Percentiles rank a stretch among this genome's conserved stretches.
Evolutionary conservation across 2,113 vertebrate species (phyloP).

Genomic region (Hippocampus barbouri): DNA sequence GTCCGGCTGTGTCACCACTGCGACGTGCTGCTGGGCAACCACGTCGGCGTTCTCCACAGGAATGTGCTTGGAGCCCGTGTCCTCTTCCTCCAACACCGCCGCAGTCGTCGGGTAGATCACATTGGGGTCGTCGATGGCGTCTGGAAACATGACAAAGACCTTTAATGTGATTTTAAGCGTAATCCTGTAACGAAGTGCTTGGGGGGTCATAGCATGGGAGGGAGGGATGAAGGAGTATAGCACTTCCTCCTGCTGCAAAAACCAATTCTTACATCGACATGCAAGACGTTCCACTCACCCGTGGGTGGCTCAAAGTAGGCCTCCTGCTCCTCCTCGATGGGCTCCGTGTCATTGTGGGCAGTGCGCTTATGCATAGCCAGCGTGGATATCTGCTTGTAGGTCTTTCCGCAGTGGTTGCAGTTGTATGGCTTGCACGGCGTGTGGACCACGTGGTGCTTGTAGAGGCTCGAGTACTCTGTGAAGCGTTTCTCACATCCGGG

Average conservation of each 20-base stretch:
- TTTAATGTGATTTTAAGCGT: background rate
- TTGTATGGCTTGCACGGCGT: constrained; percentile 98
- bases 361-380: constrained; percentile 98
- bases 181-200: background rate
- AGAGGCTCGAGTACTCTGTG: constrained; percentile 98
- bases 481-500: constrained; percentile 98
- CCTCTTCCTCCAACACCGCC: constrained; percentile 79
- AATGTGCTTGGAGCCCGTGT: constrained; percentile 84
- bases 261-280: background rate
- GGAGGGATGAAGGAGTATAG: background rate
- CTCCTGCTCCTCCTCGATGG: constrained; percentile 96
- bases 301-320: constrained; percentile 92
- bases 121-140: constrained; percentile 85
- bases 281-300: constrained; percentile 68
- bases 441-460: constrained; percentile 98
- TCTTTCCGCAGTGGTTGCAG: constrained; percentile 98
- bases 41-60: constrained; percentile 80
- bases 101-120: constrained; percentile 84
- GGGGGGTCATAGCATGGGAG: background rate
- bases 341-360: constrained; percentile 94
- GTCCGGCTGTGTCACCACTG: constrained; percentile 94
- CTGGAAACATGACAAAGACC: constrained; percentile 46
- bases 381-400: constrained; percentile 98
- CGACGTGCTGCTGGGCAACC: constrained; percentile 85
- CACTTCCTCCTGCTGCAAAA: background rate